Evolutionary conservation across 2,797 vertebrate genomes (phyloP), one percentile per base, ranked within the genome.

Genomic region (Dicrostonyx torquatus): DNA sequence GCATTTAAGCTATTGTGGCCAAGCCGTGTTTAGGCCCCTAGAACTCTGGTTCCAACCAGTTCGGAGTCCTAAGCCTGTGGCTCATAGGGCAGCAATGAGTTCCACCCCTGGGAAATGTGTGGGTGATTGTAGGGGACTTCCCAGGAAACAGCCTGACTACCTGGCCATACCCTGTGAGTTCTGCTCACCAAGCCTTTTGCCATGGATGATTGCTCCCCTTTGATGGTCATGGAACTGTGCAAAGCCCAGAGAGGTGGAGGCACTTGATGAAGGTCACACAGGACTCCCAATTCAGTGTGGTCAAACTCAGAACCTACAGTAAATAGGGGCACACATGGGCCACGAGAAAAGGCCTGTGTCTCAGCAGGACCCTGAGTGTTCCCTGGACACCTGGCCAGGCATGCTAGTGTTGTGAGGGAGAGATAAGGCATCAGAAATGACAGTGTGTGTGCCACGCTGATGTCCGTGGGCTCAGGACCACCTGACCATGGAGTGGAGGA

Each of bases 221-320:
- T 75, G 37, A 43, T 24, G 17, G 37, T 1, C 26, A 8, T 3
- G 24, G 50, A 29, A 73, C n/a, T 26, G 26, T 31, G 15, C n/a
- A 34, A 62, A 76, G 72, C 76, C n/a, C 94, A 88, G 86, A 91
- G 92, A 84, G 45, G 53, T 6, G 4, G 15, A 77, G 85, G n/a
- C 18, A 73, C 11, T 76, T 55, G 26, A 40, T 73, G 64, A 53
- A 53, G 17, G 72, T 62, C 94, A 89, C 94, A 94, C 50, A 62
- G 53, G 15, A 72, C 22, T 34, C 37, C 17, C 18, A 12, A 34
- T 55, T 58, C n/a, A 72, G 15, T 29, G 26, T 73, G 17, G 17
- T 58, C 50, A 43, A 22, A 40, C 37, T 58, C 10, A 20, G 50
- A 73, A 58, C 17, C 50, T 58, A 6, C 4, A 22, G 11, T 40